phyloP scores from a whole-genome alignment of 2,888 invertebrate species.

The Tethea ocularis region DNA sequence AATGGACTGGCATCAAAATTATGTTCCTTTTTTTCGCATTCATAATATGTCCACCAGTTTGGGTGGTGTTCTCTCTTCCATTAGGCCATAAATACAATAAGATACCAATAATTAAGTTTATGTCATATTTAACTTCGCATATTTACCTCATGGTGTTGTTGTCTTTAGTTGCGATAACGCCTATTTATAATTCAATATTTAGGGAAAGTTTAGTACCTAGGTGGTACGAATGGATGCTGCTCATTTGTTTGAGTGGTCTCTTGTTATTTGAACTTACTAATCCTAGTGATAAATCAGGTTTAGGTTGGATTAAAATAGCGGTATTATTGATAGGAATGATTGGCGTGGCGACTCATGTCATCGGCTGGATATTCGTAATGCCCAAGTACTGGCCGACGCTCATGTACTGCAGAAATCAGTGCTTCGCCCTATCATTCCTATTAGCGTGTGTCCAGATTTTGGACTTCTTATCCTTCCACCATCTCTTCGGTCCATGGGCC shows the following conservation, averaged over 20 bases:
- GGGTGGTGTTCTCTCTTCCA: constrained; percentile 97
- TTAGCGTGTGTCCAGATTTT: constrained; percentile 98
- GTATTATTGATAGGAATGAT: constrained; percentile 94
- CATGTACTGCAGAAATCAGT: constrained; percentile 97
- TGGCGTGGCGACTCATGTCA: constrained; percentile 94
- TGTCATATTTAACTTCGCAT: constrained; percentile 99
- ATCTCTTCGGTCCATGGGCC: constrained; percentile 99
- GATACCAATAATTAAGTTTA: constrained; percentile 99
- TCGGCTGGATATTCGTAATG: constrained; percentile 89
- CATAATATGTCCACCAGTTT: constrained; percentile 97
- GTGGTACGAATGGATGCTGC: constrained; percentile 98
- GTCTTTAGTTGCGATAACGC: constrained; percentile 94
- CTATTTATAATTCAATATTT: constrained; percentile 91
- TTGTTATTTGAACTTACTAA: constrained; percentile 98
- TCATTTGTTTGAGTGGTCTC: constrained; percentile 97
- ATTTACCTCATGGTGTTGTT: constrained; percentile 98
- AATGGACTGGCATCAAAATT: constrained; percentile 98
- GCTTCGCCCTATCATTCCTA: constrained; percentile 97
- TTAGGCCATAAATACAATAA: constrained; percentile 97
- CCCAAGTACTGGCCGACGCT: constrained; percentile 91
- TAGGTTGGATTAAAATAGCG: constrained; percentile 96
- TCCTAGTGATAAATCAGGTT: constrained; percentile 98
- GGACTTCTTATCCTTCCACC: constrained; percentile 99
- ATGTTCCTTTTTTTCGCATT: constrained; percentile 96
- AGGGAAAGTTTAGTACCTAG: constrained; percentile 92